Evolutionary conservation across 2,797 vertebrate genomes (phyloP), one percentile per base, ranked within the genome.

Genomic region (Lithobates pipiens): DNA sequence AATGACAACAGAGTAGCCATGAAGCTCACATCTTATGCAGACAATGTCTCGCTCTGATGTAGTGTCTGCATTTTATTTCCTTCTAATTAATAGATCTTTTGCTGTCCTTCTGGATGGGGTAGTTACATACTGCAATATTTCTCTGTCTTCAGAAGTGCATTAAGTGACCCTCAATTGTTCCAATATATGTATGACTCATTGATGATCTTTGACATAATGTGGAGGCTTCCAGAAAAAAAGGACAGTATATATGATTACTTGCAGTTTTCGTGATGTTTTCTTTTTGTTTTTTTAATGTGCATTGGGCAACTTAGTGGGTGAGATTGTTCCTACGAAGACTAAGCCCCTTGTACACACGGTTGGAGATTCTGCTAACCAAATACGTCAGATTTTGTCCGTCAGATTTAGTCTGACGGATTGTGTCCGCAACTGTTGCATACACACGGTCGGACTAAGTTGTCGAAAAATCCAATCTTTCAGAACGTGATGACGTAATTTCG

Each of bases 11-110:
- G 18, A 39, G 63, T 23, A 67, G 63, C 44, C 44, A 85, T 57
- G 32, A 65, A 63, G 63, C 11, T 70, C 78, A 70, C 78, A 76
- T 86, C 25, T 23, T 32, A 39, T 70, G 65, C 61, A 81, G 84
- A 76, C 63, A 63, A 61, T 61, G 46, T 76, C 44, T 63, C 25
- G 7, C 44, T 75, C 42, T 75, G 70, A 86, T 11, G 44, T 57
- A 29, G 16, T 76, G 84, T 86, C 78, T 80, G 46, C 25, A 42
- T 54, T 27, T 76, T 50, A 5, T 63, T 61, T 81, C 11, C 23
- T 61, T 65, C 39, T 76, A 69, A 44, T 76, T 81, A 36, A 72
- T 78, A 73, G 57, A 70, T 74, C 11, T 23, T 42, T 61, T 36
- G 23, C 34, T 73, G 54, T 39, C 34, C 25, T 63, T 73, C 25